Evolutionary conservation across 2,113 vertebrate genomes (phyloP).

Genomic region (Boulengeromyrus knoepffleri): DNA sequence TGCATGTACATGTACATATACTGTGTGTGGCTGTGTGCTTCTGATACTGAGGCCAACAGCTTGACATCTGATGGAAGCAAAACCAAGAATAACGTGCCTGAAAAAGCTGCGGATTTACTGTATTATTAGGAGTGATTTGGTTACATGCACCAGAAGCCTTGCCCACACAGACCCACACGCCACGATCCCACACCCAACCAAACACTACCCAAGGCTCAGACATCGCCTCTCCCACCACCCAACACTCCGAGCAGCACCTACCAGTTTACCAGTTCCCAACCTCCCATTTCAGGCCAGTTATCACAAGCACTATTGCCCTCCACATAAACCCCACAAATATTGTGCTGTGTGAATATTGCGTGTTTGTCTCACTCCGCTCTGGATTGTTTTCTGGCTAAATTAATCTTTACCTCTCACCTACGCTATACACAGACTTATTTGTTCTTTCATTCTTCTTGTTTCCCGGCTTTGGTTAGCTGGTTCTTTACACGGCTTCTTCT

Average conservation of each 20-base stretch:
- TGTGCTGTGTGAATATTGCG: neutral
- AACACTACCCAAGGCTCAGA: neutral
- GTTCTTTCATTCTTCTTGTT: neutral
- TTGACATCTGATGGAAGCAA: neutral
- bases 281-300: neutral
- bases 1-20: neutral
- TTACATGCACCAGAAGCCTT: neutral
- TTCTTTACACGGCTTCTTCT: neutral
- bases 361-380: neutral
- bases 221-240: neutral
- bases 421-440: neutral
- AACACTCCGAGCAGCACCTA: neutral
- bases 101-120: neutral
- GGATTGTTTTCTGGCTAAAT: neutral
- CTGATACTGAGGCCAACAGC: neutral
- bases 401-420: neutral
- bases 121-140: neutral
- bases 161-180: neutral
- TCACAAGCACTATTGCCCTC: neutral
- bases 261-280: neutral
- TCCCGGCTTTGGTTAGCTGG: neutral
- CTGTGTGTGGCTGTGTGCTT: neutral
- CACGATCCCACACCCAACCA: neutral
- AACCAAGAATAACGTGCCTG: neutral
- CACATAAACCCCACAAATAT: neutral